Evolutionary conservation across 2,113 vertebrate genomes (phyloP).

Genomic region (Oenanthe melanoleuca): DNA sequence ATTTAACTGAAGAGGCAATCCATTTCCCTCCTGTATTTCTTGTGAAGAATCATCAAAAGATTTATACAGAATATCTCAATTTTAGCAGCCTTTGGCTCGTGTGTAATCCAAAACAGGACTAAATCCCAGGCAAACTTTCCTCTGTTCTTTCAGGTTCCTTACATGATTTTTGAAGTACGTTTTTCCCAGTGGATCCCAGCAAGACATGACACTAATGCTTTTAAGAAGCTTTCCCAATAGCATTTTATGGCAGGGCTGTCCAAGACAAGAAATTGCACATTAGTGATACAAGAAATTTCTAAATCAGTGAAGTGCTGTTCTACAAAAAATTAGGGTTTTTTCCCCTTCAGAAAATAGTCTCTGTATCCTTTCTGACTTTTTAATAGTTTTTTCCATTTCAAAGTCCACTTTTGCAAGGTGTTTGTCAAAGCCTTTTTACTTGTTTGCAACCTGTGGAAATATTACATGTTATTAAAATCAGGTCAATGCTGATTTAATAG

Average conservation of each 20-base stretch:
- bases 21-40: background rate
- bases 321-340: background rate
- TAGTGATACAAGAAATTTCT: background rate
- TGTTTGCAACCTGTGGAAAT: background rate
- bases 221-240: background rate
- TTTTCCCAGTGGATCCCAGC: background rate
- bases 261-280: background rate
- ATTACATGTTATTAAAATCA: background rate
- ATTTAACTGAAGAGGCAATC: background rate
- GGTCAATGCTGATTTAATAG: background rate
- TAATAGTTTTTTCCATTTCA: background rate
- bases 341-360: background rate
- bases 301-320: background rate
- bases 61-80: background rate
- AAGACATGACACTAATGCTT: background rate
- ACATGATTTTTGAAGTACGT: background rate
- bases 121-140: background rate
- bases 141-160: background rate
- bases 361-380: background rate
- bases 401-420: background rate
- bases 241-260: background rate
- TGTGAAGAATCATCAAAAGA: background rate
- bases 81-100: background rate
- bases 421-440: conserved; percentile 1
- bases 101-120: background rate